phyloP scores from a whole-genome alignment of 2,113 vertebrate genomes.

The Felis catus region F.catus_Fca126_mat1.0 CM031423.1:40592501-40593000 shows the following conservation, averaged over 20 bases:
- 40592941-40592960: background rate
- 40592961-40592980: background rate
- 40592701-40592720: background rate
- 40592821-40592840: fast-evolving
- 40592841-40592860: background rate
- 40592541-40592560: background rate
- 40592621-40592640: background rate
- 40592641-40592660: background rate
- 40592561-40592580: background rate
- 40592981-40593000: background rate
- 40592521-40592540: background rate
- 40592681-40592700: background rate
- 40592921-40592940: background rate
- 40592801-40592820: background rate
- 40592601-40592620: background rate
- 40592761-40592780: background rate
- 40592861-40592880: background rate
- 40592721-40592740: background rate
- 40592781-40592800: too few relatives aligned
- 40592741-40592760: background rate
- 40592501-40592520: background rate
- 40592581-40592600: background rate
- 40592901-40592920: background rate
- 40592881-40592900: background rate
- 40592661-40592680: background rate